phyloP scores from a whole-genome alignment of 2,113 vertebrate genomes.

The Lophotis ruficrista region DNA sequence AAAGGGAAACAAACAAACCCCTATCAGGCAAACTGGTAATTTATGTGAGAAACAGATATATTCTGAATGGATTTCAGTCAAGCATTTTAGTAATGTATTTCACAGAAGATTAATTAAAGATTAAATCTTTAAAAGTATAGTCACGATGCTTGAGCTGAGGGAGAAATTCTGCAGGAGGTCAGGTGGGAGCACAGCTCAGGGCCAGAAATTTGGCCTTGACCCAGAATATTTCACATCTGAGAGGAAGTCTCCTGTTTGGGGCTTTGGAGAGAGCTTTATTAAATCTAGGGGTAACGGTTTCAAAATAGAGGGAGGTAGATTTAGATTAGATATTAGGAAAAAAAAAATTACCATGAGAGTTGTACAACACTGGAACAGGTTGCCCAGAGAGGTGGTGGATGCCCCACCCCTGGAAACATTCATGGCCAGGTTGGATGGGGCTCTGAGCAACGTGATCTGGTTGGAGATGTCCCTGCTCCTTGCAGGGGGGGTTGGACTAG shows the following conservation, averaged over 20 bases:
- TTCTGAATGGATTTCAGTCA: neutral
- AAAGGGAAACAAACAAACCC: neutral
- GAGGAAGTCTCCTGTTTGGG: neutral
- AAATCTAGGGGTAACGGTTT: too few species aligned
- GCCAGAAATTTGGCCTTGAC: neutral
- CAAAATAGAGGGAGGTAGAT: too few species aligned
- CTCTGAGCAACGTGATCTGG: too few species aligned
- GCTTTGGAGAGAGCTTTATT: neutral
- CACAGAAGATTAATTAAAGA: neutral
- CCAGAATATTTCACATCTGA: neutral
- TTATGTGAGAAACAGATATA: neutral
- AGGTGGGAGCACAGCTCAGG: neutral
- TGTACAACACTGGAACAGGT: too few species aligned
- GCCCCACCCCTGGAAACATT: too few species aligned
- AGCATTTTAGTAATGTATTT: neutral
- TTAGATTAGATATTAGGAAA: too few species aligned
- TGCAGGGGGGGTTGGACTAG: too few species aligned
- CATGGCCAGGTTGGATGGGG: too few species aligned
- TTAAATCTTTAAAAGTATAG: neutral
- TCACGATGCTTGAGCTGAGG: neutral
- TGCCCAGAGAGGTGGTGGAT: too few species aligned
- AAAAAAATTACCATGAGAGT: too few species aligned
- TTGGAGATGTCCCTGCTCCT: too few species aligned
- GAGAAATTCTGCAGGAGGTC: neutral
- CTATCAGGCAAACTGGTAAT: neutral